These are phyloP conservation scores for Hypercompe scribonia DNA, from an alignment of 2,888 invertebrate species.

Conservation along the genomic window DNA sequence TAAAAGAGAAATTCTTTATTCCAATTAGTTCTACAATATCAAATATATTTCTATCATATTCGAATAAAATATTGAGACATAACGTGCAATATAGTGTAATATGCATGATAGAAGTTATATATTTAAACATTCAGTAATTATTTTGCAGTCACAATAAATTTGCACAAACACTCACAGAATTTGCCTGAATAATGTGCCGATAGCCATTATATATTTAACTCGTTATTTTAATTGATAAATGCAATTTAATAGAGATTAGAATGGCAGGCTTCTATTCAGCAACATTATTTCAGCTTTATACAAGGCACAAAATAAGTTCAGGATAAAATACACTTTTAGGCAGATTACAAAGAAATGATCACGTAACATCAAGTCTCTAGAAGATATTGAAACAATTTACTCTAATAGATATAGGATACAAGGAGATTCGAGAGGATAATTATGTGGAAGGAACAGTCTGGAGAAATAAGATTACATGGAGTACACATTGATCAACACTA, in stretches of 20 bases:
- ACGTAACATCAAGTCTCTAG: constrained; percentile 24
- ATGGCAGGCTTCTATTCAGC: constrained; percentile 53
- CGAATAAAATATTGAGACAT: constrained; percentile 84
- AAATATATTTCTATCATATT: constrained; percentile 64
- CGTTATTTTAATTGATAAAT: constrained; percentile 48
- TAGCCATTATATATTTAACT: constrained; percentile 45
- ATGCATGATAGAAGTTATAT: constrained; percentile 78
- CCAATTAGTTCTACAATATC: constrained; percentile 64
- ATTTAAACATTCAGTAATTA: constrained; percentile 79
- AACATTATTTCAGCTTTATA: constrained; percentile 66
- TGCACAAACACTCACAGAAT: constrained; percentile 77
- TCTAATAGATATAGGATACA: constrained; percentile 35
- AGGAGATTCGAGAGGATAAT: constrained; percentile 32
- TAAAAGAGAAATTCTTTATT: constrained; percentile 40
- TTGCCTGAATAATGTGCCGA: constrained; percentile 60
- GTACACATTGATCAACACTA: constrained; percentile 13
- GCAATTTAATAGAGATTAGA: constrained; percentile 47
- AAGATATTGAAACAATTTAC: constrained; percentile 30
- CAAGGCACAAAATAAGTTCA: constrained; percentile 80
- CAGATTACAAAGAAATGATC: constrained; percentile 28
- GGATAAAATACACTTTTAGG: constrained; percentile 50
- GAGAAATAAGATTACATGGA: constrained; percentile 24
- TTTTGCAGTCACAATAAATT: constrained; percentile 80
- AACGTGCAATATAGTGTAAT: constrained; percentile 82
- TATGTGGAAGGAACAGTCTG: constrained; percentile 26